Evolutionary conservation across 2,797 vertebrate genomes (phyloP).

Genomic region (Luscinia luscinia): DNA sequence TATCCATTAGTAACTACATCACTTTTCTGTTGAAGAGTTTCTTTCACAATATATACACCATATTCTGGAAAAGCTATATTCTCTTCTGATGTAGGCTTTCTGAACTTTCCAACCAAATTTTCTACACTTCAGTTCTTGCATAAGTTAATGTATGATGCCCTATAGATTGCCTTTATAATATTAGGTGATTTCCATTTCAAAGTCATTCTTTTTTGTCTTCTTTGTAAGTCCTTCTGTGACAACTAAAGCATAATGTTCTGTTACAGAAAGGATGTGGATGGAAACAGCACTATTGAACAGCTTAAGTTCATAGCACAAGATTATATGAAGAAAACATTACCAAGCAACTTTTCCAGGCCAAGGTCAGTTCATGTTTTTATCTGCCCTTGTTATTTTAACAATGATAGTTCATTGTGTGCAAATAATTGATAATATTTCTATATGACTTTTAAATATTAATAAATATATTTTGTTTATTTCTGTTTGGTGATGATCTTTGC

Average conservation of each 20-base stretch:
- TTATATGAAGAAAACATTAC: background rate
- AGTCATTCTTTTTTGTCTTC: background rate
- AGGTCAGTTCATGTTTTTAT: background rate
- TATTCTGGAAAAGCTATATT: background rate
- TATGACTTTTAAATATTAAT: background rate
- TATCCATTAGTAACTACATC: background rate
- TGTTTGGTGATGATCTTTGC: background rate
- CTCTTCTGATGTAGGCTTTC: background rate
- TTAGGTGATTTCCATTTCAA: background rate
- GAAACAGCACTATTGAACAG: background rate
- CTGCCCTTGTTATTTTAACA: background rate
- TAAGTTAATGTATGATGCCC: rapidly evolving
- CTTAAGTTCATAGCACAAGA: background rate
- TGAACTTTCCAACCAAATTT: background rate
- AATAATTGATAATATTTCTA: background rate
- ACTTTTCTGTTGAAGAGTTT: background rate
- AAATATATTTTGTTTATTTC: background rate
- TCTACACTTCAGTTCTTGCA: background rate
- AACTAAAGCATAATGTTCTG: background rate
- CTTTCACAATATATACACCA: background rate
- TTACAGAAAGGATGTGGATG: background rate
- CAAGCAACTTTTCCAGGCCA: background rate
- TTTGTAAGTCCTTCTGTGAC: background rate
- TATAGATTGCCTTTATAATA: background rate
- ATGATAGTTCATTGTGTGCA: background rate